Evolutionary conservation across 2,797 vertebrate genomes (phyloP).

Genomic region (Monodelphis domestica): DNA sequence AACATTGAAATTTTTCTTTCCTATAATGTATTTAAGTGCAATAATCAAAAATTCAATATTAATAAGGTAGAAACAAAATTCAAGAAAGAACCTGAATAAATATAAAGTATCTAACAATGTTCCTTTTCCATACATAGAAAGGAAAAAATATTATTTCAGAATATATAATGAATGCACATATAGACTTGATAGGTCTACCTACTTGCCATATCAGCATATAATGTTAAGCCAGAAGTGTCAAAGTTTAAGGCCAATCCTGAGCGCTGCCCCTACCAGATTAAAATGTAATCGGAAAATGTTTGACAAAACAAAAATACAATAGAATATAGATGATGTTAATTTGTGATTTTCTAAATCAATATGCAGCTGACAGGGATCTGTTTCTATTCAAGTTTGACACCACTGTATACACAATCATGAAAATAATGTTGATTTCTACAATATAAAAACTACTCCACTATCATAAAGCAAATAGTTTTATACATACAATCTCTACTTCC

Average conservation of each 20-base stretch:
- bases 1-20: not conserved
- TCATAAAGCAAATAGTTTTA: not conserved
- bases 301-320: not conserved
- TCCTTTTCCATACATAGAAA: not conserved
- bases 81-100: not conserved
- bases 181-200: not conserved
- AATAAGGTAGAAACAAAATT: not conserved
- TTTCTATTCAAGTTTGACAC: not conserved
- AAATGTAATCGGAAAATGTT: not conserved
- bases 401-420: not conserved
- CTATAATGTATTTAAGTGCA: not conserved
- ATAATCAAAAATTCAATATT: not conserved
- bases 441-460: constrained; percentile 46
- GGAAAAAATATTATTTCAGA: not conserved
- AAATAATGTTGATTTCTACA: constrained; percentile 47
- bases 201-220: not conserved
- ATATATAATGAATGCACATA: not conserved
- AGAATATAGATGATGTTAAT: not conserved
- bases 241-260: not conserved
- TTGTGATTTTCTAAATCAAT: not conserved
- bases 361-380: not conserved
- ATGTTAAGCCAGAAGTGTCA: not conserved
- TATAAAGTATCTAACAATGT: not conserved
- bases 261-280: not conserved
- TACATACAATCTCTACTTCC: constrained; percentile 97